phyloP scores from a whole-genome alignment of 2,113 vertebrate species.

The Cavia porcellus region DNA sequence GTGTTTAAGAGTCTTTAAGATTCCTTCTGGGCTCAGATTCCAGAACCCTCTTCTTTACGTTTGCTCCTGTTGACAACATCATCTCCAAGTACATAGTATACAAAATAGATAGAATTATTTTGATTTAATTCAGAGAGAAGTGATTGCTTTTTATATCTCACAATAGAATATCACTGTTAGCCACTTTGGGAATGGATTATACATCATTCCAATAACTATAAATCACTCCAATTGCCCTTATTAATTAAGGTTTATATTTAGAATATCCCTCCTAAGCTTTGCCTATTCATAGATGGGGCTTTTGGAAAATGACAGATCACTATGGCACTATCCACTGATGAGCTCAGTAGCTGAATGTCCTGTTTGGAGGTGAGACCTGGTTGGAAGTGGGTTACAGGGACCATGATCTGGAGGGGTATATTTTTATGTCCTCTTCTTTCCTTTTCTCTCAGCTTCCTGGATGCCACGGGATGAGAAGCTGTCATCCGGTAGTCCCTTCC shows the following conservation, averaged over 20 bases:
- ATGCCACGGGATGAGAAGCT: neutral
- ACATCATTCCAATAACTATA: neutral
- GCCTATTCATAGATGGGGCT: neutral
- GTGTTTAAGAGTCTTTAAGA: neutral
- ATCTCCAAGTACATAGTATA: neutral
- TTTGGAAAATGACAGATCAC: neutral
- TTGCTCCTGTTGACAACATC: neutral
- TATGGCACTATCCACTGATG: too few species aligned
- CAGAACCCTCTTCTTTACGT: neutral
- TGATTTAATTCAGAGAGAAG: neutral
- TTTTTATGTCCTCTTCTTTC: neutral
- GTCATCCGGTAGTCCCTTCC: neutral
- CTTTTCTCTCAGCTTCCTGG: neutral
- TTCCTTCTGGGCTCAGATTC: neutral
- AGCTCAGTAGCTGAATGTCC: neutral
- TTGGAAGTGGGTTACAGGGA: neutral
- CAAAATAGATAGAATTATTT: conserved; percentile 45
- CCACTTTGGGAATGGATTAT: neutral
- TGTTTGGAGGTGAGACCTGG: neutral
- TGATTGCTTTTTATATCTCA: neutral
- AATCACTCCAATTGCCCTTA: neutral
- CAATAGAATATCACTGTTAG: neutral
- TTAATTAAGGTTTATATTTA: neutral
- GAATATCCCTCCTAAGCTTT: neutral
- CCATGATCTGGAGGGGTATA: neutral